Percentiles rank a stretch among this genome's conserved stretches.
Evolutionary conservation across 2,113 vertebrate species (phyloP).

Genomic region (Gyps fulvus): DNA sequence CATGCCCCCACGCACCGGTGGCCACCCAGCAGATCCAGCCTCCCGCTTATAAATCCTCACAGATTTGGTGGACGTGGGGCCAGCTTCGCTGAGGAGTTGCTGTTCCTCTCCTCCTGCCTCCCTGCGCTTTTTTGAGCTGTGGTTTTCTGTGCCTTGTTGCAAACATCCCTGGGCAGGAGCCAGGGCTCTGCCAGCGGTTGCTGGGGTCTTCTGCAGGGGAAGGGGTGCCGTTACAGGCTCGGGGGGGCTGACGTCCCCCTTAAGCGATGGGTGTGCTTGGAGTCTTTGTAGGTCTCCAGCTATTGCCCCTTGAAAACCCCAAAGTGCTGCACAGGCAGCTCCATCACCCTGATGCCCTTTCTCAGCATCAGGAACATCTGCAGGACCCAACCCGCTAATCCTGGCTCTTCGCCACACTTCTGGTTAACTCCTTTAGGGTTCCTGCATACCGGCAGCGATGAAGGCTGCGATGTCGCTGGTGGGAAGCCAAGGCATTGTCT

Average conservation of each 20-base stretch:
- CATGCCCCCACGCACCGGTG: neutral
- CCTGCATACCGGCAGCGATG: constrained; percentile 63
- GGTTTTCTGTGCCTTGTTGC: neutral
- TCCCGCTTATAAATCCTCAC: neutral
- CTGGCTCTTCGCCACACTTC: constrained; percentile 70
- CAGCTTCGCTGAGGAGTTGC: rapidly evolving
- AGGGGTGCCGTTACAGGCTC: neutral
- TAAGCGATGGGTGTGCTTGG: rapidly evolving
- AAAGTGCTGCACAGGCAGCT: neutral
- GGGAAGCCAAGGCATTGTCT: constrained; percentile 55
- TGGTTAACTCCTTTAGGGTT: constrained; percentile 65
- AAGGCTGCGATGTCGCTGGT: constrained; percentile 58
- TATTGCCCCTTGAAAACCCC: neutral
- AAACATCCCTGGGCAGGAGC: neutral
- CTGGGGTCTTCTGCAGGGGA: neutral
- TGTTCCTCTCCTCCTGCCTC: neutral
- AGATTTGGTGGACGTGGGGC: neutral
- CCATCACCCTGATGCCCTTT: neutral
- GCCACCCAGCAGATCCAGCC: neutral
- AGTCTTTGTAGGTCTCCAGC: neutral
- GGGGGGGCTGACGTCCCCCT: rapidly evolving
- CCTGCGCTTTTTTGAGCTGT: neutral
- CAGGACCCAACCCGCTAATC: constrained; percentile 38
- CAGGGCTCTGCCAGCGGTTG: rapidly evolving
- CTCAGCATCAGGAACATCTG: constrained; percentile 65